Conservation (phyloP, 2,113 vertebrate genomes). For the Ochotona princeps region DNA sequence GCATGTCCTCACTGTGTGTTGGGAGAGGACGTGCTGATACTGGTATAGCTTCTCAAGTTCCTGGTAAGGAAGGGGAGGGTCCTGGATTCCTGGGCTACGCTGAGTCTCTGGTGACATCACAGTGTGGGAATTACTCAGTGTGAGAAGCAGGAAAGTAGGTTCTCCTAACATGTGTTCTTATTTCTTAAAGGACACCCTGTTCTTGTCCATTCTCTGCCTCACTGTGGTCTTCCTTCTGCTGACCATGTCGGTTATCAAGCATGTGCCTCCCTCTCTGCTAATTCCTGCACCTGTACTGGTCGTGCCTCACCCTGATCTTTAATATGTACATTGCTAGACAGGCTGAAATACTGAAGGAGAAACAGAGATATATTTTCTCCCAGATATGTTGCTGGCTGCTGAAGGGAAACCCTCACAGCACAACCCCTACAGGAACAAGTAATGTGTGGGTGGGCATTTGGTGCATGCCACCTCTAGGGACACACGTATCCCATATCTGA, state of each 20-base stretch:
- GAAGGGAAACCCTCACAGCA: not conserved
- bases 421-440: not conserved
- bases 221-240: not conserved
- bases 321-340: not conserved
- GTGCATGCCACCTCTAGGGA: too few relatives aligned
- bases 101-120: too few relatives aligned
- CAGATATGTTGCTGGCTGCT: not conserved
- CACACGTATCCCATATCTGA: too few relatives aligned
- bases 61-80: not conserved
- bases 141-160: too few relatives aligned
- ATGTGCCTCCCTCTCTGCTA: not conserved
- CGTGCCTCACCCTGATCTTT: not conserved
- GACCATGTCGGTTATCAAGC: not conserved
- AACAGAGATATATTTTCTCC: not conserved
- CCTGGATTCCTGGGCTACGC: too few relatives aligned
- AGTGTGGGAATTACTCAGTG: too few relatives aligned
- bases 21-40: too few relatives aligned
- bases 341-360: not conserved
- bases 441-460: too few relatives aligned
- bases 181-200: not conserved
- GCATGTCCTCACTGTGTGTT: not conserved
- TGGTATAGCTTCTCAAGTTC: not conserved
- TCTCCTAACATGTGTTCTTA: not conserved
- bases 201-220: not conserved
- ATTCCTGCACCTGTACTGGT: not conserved